Conservation (phyloP, 2,888 invertebrate genomes). For the Diplazon laetatorius region DNA sequence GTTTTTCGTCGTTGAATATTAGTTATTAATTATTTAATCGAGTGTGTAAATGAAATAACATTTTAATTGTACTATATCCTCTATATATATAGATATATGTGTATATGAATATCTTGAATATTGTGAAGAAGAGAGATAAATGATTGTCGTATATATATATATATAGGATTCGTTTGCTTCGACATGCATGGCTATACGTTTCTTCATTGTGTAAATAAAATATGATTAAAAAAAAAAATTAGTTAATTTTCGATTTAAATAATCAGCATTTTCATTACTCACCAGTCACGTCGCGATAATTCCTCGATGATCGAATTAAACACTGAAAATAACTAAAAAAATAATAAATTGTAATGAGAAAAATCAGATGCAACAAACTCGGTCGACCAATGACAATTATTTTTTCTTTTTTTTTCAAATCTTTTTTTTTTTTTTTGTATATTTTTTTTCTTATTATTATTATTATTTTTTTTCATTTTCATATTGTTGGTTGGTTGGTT, state of each 20-base stretch:
- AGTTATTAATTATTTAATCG: slow-evolving; percentile 11
- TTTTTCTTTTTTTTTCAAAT: slow-evolving; percentile 55
- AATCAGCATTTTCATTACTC: slow-evolving; percentile 2
- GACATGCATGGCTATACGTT: slow-evolving; percentile 43
- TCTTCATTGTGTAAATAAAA: slow-evolving; percentile 29
- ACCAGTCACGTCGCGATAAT: too few species aligned
- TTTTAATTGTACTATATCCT: not conserved
- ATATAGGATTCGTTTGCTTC: slow-evolving; percentile 35
- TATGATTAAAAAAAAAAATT: too few species aligned
- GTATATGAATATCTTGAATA: slow-evolving; percentile 21
- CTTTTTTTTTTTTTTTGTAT: too few species aligned
- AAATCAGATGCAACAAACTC: slow-evolving; percentile 38
- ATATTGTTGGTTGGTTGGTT: too few species aligned
- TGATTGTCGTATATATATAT: too few species aligned
- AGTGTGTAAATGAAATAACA: slow-evolving; percentile 17
- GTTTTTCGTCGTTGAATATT: slow-evolving; percentile 4
- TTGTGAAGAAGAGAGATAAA: too few species aligned
- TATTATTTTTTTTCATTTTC: too few species aligned
- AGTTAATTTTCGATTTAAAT: slow-evolving; percentile 42
- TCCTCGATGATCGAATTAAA: too few species aligned
- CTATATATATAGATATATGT: too few species aligned
- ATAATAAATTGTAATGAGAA: not conserved
- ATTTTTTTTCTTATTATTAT: too few species aligned
- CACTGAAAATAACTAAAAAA: slow-evolving; percentile 8
- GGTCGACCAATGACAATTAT: slow-evolving; percentile 58